A percentile compares a stretch with the other conserved stretches of the same genome.
phyloP scores from a whole-genome alignment of 2,888 invertebrate species.

The Prosapia bicincta region DNA sequence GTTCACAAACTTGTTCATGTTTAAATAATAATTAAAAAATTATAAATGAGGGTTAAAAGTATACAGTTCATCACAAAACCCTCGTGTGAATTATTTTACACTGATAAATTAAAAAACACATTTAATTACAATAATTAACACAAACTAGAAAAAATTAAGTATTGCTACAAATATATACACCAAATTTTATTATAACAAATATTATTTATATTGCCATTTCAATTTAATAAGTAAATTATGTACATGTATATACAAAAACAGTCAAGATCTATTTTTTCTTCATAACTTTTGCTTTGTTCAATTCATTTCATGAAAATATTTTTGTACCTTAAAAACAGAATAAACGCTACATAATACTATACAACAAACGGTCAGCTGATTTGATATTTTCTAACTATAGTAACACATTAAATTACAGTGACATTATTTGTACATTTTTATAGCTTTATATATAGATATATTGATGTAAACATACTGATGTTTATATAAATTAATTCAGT shows the following conservation, averaged over 20 bases:
- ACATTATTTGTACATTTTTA: not conserved
- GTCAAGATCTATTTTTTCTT: not conserved
- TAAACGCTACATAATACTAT: not conserved
- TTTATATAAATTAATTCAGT: not conserved
- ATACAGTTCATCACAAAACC: constrained; percentile 11
- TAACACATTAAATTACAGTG: not conserved
- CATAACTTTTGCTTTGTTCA: not conserved
- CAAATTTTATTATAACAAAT: constrained; percentile 21
- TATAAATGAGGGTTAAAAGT: constrained; percentile 16
- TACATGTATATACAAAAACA: not conserved
- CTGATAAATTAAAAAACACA: constrained; percentile 23
- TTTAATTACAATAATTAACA: constrained; percentile 16
- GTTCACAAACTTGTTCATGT: constrained; percentile 23
- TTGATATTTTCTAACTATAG: not conserved
- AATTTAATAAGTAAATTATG: constrained; percentile 5
- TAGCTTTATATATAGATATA: not conserved
- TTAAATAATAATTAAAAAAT: not conserved
- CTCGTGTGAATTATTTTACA: constrained; percentile 14
- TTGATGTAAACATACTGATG: not conserved
- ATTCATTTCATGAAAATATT: not conserved
- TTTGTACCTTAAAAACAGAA: constrained; percentile 9
- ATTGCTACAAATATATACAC: constrained; percentile 22
- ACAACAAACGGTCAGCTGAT: not conserved
- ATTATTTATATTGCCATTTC: constrained; percentile 15
- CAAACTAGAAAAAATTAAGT: constrained; percentile 7